These are phyloP conservation scores for Pelmatolapia mariae DNA, from an alignment of 2,113 vertebrate genomes.

Conservation along the genomic window DNA sequence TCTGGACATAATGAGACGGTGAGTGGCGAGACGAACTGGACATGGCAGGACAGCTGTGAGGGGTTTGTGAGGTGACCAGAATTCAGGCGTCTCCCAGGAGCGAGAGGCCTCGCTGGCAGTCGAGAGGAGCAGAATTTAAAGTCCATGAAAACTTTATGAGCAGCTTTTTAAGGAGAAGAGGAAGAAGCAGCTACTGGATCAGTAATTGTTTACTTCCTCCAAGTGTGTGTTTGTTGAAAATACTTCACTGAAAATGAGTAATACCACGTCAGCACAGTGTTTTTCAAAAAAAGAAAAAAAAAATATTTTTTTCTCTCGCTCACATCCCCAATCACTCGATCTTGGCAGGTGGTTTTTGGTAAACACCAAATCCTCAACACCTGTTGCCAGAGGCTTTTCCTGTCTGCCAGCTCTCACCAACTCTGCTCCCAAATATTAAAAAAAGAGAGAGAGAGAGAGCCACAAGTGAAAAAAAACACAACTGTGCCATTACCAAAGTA, in stretches of 20 bases:
- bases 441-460: not conserved
- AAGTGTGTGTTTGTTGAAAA: not conserved
- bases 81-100: conserved; percentile 17
- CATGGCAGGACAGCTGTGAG: conserved; percentile 64
- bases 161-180: not conserved
- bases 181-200: not conserved
- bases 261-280: not conserved
- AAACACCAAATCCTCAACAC: conserved; percentile 71
- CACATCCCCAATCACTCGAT: conserved; percentile 17
- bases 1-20: conserved; percentile 56
- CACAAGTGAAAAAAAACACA: conserved; percentile 27
- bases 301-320: not conserved
- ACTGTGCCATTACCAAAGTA: conserved; percentile 57
- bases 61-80: conserved; percentile 47
- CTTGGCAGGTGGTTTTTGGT: conserved; percentile 61
- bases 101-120: not conserved
- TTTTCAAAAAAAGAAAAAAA: not conserved
- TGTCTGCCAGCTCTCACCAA: conserved; percentile 55
- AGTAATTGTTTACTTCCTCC: not conserved
- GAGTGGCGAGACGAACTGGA: conserved; percentile 58
- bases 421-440: conserved; percentile 26
- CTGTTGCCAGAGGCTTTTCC: conserved; percentile 64
- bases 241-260: not conserved
- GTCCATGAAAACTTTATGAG: conserved; percentile 18
- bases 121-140: not conserved